phyloP scores from a whole-genome alignment of 2,888 invertebrate genomes.

The Nomada flava region DNA sequence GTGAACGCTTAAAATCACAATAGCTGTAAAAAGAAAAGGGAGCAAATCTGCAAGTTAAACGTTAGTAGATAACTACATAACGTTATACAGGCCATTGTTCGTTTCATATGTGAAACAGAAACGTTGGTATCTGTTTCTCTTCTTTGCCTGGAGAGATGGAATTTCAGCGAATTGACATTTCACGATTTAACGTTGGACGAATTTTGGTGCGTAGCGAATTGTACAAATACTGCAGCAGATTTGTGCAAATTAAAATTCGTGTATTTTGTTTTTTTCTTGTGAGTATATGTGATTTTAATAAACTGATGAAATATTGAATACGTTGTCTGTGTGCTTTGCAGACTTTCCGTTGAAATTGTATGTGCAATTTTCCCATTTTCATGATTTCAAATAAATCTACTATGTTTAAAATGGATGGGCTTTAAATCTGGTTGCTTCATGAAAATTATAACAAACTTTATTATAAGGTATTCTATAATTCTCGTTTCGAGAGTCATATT shows the following conservation, averaged over 20 bases:
- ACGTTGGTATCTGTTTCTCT: no score
- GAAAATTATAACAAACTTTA: neutral
- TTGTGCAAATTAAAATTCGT: neutral
- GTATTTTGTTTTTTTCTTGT: rapidly evolving
- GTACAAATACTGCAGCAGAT: no score
- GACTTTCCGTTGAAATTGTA: neutral
- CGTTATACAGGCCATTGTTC: no score
- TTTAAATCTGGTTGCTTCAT: neutral
- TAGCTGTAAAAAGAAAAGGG: neutral
- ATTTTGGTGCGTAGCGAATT: no score
- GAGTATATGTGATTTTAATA: neutral
- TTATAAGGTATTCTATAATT: neutral
- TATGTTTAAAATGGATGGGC: neutral
- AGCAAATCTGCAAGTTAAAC: no score
- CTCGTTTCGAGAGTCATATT: neutral
- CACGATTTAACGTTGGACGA: no score
- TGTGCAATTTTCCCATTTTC: neutral
- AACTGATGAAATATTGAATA: neutral
- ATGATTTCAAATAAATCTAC: neutral
- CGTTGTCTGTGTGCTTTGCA: neutral
- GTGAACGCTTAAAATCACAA: no score
- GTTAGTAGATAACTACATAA: no score
- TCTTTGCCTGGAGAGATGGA: no score
- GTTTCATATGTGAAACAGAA: no score
- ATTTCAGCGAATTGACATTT: no score